Base-by-base conservation (phyloP, 2,113 vertebrate genomes). In the Muscicapa adusta region DNA sequence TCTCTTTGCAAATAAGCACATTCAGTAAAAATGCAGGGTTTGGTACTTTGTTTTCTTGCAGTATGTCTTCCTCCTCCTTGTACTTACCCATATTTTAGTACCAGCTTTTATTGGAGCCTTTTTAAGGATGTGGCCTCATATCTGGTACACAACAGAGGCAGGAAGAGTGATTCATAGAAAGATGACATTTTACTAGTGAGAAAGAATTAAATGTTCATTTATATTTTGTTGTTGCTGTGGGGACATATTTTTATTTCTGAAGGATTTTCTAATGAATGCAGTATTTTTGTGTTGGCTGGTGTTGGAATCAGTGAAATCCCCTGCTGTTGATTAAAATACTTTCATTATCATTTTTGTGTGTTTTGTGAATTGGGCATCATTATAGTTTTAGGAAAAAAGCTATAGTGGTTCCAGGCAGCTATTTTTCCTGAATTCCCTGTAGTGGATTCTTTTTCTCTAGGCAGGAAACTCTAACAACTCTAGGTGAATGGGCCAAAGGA, bases 381-480 rank as follows among this genome's bases (percentile, higher is more conserved):
- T 91, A 73, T 34, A 87, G 50, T 68, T 94, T 88, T 79, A 88
- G 53, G 23, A 63, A 95, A 93, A 94, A 89, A 67, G 23, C 6
- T 2, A 73, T 24, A 83, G 87, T 83, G 63, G 54, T 91, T 96
- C 95, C 93, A 96, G 51, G 60, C 67, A 88, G 50, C 63, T 96
- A 95, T 91, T 96, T 96, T 95, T 74, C 56, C 72, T 91, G 34
- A 95, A 95, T 88, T 96, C 91, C 93, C 91, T 93, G 72, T 83
- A 81, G 94, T 45, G 93, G 72, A 94, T 96, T 88, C 88, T 93
- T 95, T 96, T 96, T 95, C 93, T 95, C 75, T 74, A 88, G 57
- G 72, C 91, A 97, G 94, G 95, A 97, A 96, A 93, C 85, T 93
- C 50, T 91, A 94, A 93, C 89, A 95, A 91, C 89, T 94, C 85